Base-by-base conservation (phyloP, 2,113 vertebrate species). In the Melanerpes formicivorus region DNA sequence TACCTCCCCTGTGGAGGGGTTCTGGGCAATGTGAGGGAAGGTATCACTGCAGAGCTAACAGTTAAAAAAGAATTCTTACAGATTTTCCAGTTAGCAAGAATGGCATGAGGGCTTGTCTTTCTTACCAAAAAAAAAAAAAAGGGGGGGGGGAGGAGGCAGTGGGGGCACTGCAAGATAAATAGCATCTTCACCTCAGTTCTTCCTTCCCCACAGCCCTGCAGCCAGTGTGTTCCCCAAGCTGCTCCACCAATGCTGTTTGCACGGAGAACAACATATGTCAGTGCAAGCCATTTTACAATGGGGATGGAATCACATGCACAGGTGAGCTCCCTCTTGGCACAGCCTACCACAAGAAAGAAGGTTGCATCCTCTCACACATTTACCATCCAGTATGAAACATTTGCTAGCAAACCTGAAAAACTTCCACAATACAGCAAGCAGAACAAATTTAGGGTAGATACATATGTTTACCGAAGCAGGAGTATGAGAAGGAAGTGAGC, bases 221-320 rank as follows among this genome's bases (percentile, higher is more conserved):
- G 0, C 98, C 97, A 0, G 80, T 77, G 10, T 99, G 99, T 50
- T 96, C 91, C 5, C 99, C 99, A 0, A 52, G 97, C 46, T 99
- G 99, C 78, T 98, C 99, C 0, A 21, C 79, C 16, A 97, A 99
- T 0, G 99, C 98, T 1, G 42, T 98, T 71, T 99, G 99, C 91
- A 96, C 21, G 18, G 96, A 97, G 40, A 99, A 99, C 92, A 98
- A 98, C 97, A 98, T 97, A 0, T 99, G 99, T 29, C 96, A 98
- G 76, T 99, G 99, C 95, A 97, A 97, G 72, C 98, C 97, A 1
- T 93, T 98, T 54, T 99, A 99, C 5, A 83, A 98, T 2, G 99
- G 99, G n/a, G 99, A 99, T 0, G 99, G 99, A 11, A 64, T 98
- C 76, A 98, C 97, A 0, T 99, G 99, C 90, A 98, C 95, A 97